Base-by-base conservation (phyloP, 2,797 vertebrate genomes). In the Tamandua tetradactyla region DNA sequence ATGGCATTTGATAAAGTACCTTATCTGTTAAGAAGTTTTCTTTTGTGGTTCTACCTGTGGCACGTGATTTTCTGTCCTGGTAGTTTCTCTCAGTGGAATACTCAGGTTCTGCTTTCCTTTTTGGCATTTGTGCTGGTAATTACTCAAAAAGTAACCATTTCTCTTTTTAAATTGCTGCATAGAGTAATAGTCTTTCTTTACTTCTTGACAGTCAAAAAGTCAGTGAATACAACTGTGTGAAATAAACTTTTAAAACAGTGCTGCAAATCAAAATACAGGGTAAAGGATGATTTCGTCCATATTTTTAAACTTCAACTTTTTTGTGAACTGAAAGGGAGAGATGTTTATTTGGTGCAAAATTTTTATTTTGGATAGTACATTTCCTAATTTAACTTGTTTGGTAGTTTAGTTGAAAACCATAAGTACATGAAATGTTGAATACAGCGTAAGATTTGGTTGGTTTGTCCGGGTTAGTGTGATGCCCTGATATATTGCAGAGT, bases 71-170 rank as follows among this genome's bases (percentile, higher is more conserved):
- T 98, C 97, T 97, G 94, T 96, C 98, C 98, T 97, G 96, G 96
- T 98, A 89, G 96, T 97, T 90, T 95, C 95, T 97, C 96, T 98
- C 97, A 94, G 97, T 97, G 97, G 97, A 96, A 94, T 96, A 97
- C 91, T 95, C 96, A 97, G 96, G 49, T 95, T 97, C 94, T 98
- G 87, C 96, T 93, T 97, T 97, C 96, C 95, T 97, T 92, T 97
- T 97, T 97, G 97, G 97, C 96, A 6, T 97, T 98, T 98, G 96
- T 97, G 96, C 96, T 98, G 97, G 97, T 98, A 98, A 98, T 98
- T 97, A 97, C 97, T 98, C 97, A 96, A 98, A 97, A 98, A 98
- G 98, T 97, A 84, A 85, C 97, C 96, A 92, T 93, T 98, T 96
- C 95, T 97, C 95, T 97, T 98, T 98, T 97, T 95, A 97, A 98